phyloP scores from a whole-genome alignment of 2,797 vertebrate species.

The Cynodonichthys magdalenae region DNA sequence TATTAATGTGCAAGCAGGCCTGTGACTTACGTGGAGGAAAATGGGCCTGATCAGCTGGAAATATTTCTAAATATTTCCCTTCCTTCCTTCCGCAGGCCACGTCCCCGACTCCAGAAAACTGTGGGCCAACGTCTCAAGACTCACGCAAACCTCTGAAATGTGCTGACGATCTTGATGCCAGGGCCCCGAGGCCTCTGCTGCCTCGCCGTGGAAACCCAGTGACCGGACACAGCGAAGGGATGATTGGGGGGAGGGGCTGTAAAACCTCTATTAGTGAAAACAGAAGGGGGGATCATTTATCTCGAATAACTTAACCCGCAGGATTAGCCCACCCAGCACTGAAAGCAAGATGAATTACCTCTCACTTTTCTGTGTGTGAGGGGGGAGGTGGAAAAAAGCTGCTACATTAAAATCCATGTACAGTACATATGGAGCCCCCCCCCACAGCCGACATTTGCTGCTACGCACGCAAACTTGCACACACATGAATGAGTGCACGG shows the following conservation, averaged over 20 bases:
- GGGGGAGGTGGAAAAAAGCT: slow-evolving; percentile 14
- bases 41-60: neutral
- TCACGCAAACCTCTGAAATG: slow-evolving; percentile 27
- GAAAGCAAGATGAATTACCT: slow-evolving; percentile 63
- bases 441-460: slow-evolving; percentile 42
- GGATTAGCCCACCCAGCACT: slow-evolving; percentile 64
- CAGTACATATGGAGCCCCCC: slow-evolving; percentile 38
- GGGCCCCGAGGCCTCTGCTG: slow-evolving; percentile 32
- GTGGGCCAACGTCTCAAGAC: slow-evolving; percentile 31
- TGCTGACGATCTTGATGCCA: slow-evolving; percentile 30
- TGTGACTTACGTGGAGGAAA: slow-evolving; percentile 2
- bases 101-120: slow-evolving; percentile 6
- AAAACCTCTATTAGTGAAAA: slow-evolving; percentile 61
- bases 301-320: slow-evolving; percentile 63
- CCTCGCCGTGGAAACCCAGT: slow-evolving; percentile 34
- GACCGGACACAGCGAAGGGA: slow-evolving; percentile 46
- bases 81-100: neutral
- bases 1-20: neutral
- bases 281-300: slow-evolving; percentile 65
- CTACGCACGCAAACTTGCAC: slow-evolving; percentile 66
- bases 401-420: slow-evolving; percentile 45
- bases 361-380: slow-evolving; percentile 26
- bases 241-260: slow-evolving; percentile 16
- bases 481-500: slow-evolving; percentile 66
- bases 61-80: slow-evolving; percentile 2